Percentiles rank a stretch among this genome's conserved stretches.
phyloP scores from a whole-genome alignment of 1,140 invertebrate genomes.

The Coptotermes formosanus region DNA sequence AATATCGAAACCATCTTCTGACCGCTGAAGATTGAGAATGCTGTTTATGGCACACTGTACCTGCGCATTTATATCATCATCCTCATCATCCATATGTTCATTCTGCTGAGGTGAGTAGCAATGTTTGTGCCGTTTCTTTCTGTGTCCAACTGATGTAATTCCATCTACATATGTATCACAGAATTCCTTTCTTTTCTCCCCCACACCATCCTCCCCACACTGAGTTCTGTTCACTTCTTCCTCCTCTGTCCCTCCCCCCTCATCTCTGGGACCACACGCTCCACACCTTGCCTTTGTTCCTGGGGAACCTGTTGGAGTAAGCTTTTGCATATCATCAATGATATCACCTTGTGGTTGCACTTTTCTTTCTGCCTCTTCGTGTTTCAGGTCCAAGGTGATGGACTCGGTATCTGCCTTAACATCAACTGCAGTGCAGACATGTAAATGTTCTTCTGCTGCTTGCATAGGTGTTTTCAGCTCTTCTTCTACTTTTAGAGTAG shows the following conservation, averaged over 20 bases:
- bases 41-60: slow-evolving; percentile 76
- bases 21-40: slow-evolving; percentile 68
- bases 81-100: slow-evolving; percentile 46
- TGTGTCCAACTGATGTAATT: slow-evolving; percentile 10
- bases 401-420: not conserved
- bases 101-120: slow-evolving; percentile 5
- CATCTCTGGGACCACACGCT: slow-evolving; percentile 21
- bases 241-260: slow-evolving; percentile 20
- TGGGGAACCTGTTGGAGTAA: not conserved
- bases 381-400: not conserved
- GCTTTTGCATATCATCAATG: not conserved
- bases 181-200: slow-evolving; percentile 29
- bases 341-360: not conserved
- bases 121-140: slow-evolving; percentile 30
- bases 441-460: not conserved
- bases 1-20: slow-evolving; percentile 43
- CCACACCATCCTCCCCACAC: slow-evolving; percentile 9
- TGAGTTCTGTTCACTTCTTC: not conserved
- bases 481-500: not conserved
- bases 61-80: slow-evolving; percentile 68
- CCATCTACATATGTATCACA: slow-evolving; percentile 27
- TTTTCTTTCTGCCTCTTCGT: not conserved
- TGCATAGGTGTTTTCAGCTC: not conserved
- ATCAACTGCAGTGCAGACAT: not conserved
- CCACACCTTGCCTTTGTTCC: slow-evolving; percentile 10